Conservation (phyloP, 2,113 vertebrate genomes). For the Eulemur macaco region DNA sequence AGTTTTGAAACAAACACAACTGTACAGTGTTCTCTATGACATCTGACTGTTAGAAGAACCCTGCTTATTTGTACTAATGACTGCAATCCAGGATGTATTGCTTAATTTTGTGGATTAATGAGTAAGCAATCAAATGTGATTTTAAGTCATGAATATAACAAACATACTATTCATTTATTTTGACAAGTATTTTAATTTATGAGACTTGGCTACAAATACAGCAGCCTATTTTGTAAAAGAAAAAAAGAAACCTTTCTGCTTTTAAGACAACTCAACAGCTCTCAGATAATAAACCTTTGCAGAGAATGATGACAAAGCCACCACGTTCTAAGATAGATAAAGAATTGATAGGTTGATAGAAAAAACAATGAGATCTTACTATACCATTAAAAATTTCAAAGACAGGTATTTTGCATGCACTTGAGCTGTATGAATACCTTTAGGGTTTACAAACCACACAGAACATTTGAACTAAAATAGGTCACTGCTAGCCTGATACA, state of each 20-base stretch:
- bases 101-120: slow-evolving; percentile 77
- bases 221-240: slow-evolving; percentile 42
- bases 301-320: slow-evolving; percentile 51
- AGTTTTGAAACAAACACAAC: slow-evolving; percentile 59
- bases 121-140: slow-evolving; percentile 79
- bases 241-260: slow-evolving; percentile 27
- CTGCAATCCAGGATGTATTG: slow-evolving; percentile 67
- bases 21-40: neutral
- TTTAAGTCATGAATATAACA: slow-evolving; percentile 79
- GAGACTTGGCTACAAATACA: slow-evolving; percentile 76
- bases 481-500: neutral
- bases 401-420: neutral
- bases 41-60: slow-evolving; percentile 10
- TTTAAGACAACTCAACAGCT: slow-evolving; percentile 53
- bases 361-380: neutral
- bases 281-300: slow-evolving; percentile 54
- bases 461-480: neutral
- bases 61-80: slow-evolving; percentile 73
- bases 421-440: neutral
- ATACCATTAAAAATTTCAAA: slow-evolving; percentile 16
- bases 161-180: slow-evolving; percentile 80
- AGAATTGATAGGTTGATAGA: neutral
- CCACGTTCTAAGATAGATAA: slow-evolving; percentile 27
- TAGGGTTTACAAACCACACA: neutral
- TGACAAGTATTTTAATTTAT: slow-evolving; percentile 79